Evolutionary conservation across 2,113 vertebrate genomes (phyloP), one percentile per base, ranked within the genome.

Genomic region (Rhagologus leucostigma): DNA sequence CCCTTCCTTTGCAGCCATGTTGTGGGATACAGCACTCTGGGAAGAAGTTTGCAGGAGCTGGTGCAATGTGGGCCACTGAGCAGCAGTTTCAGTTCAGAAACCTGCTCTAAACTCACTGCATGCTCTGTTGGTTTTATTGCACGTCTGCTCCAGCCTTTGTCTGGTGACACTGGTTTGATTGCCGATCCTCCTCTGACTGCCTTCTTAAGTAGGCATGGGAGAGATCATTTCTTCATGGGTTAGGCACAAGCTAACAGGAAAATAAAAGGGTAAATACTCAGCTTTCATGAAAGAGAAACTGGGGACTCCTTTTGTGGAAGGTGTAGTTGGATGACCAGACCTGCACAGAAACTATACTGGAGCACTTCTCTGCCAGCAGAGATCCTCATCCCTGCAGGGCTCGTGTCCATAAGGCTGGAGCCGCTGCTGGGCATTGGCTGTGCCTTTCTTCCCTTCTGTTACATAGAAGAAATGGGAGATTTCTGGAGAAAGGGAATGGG

Each of bases 1-100:
- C 1, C 1, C 14, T 70, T 57, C 26, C 47, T 65, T 53, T 74
- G 64, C 47, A 82, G 73, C 29, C 11, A 1, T 0, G 1, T 44
- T 0, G 0, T 29, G 42, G 9, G 57, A 16, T 21, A 13, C 26
- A 41, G 47, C 21, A 23, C n/a, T 60, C 44, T 81, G 69, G 69
- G 30, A 65, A n/a, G 73, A 41, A 49, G 20, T n/a, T 49, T 65
- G 27, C 46, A 64, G 24, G 65, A 68, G 39, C 53, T 52, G 37
- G 9, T 47, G 7, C 55, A 77, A 8, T 10, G 6, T 8, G 41
- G 35, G 55, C n/a, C 24, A 9, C 42, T 3, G 35, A 37, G 14
- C 2, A 26, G 35, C 22, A 53, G 53, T 46, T 86, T 22, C 21
- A 50, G 26, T 59, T 86, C 35, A 80, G 67, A 68, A 79, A 71